Evolutionary conservation across 2,888 invertebrate genomes (phyloP), one percentile per base, ranked within the genome.

Genomic region (Escarpia spicata): DNA sequence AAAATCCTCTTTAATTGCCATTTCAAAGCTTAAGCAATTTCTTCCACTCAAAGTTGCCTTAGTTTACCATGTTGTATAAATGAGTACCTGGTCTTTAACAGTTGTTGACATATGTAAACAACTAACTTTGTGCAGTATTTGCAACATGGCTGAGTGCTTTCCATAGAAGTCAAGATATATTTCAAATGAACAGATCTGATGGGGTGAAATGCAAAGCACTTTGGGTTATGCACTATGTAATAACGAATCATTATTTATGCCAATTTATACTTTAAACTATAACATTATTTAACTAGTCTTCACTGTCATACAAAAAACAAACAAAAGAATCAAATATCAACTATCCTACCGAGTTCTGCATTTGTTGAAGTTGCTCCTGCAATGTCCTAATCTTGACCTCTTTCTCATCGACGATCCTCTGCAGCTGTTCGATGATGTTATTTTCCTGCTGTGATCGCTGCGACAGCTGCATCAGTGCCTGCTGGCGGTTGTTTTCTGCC

Each of bases 401-500:
- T 92, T 95, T 96, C 91, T 96, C 96, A 2, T 95, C 94, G 6
- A 96, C 95, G n/a, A 96, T 96, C 45, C 93, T 92, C 93, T 95
- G 95, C 26, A 96, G 95, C 93, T 96, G 96, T 90, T 95, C 95
- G 44, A 96, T 95, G 9, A 95, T 94, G 92, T 96, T 96, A 91
- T 93, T 94, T 91, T 96, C 96, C 91, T 96, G 96, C 93, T 96
- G 96, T 15, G 94, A 94, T 93, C 95, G 95, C 91, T 95, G 94
- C 4, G 94, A 93, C 93, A 95, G 93, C 91, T 96, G 95, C 44
- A 94, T 94, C 92, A 95, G 52, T 92, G 95, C 94, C 91, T 94
- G 93, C 91, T 95, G 94, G 37, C 94, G 93, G 43, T 95, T 93
- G 31, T 94, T 92, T 43, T 93, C 94, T 3, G 92, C 94, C 91